Base-by-base conservation (phyloP, 2,113 vertebrate species). In the Mohoua ochrocephala region DNA sequence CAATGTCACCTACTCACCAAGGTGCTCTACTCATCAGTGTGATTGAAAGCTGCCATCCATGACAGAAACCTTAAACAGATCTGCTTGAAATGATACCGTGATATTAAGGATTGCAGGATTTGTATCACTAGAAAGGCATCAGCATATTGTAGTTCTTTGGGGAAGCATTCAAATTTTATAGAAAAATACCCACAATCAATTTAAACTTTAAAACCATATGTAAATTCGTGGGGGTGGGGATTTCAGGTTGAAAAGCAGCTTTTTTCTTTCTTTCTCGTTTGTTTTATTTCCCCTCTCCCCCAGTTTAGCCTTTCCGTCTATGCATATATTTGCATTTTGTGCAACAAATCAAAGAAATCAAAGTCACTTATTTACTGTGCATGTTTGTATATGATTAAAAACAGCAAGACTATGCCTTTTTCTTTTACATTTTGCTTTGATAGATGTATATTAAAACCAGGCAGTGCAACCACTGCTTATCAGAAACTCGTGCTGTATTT, bases 261-360 rank as follows among this genome's bases (percentile, higher is more conserved):
- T 77, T 19, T 21, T 71, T 37, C 18, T 52, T 39, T 24, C 0
- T 28, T 20, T 57, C 57, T 21, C 37, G 8, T 45, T 9, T 33
- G 3, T 35, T 24, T 20, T 47, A 3, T 4, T 10, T 5, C 2
- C 3, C 2, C 2, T 14, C 10, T 11, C 3, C 1, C 4, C 8
- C 5, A 22, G 11, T 49, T 54, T 91, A 64, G 67, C 10, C 6
- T 57, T 49, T 73, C 42, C 35, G 8, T 57, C 52, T 78, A 28
- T 73, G 24, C 15, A 30, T 61, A 18, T 37, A 52, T 69, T 89
- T 89, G 27, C 24, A 31, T 84, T 85, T 83, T 81, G 11, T 86
- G 53, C 16, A 78, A 44, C 4, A 79, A 87, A 83, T 39, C 8
- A 59, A 54, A 74, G 10, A 87, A 93, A 77, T 42, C 27, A 57